Conservation (phyloP, 2,888 invertebrate species). For the Ptycholaimellus sp. region DNA sequence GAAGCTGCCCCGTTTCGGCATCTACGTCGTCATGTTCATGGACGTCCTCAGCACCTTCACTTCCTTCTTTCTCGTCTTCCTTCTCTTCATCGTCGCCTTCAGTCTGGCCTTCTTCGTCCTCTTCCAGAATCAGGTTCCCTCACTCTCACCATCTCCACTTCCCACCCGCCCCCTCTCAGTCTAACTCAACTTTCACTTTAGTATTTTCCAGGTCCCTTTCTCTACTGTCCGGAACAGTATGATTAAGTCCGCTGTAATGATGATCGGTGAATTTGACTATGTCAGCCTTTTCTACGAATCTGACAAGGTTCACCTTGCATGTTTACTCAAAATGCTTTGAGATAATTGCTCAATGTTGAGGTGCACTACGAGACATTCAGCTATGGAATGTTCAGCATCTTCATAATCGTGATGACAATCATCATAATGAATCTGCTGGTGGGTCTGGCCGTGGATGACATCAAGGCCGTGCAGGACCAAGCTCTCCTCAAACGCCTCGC, state of each 20-base stretch:
- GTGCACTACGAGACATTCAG: conserved; percentile 13
- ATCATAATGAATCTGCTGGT: conserved; percentile 29
- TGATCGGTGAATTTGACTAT: conserved; percentile 28
- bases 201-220: conserved; percentile 16
- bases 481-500: conserved; percentile 29
- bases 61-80: conserved; percentile 26
- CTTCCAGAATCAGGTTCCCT: conserved; percentile 16
- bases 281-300: conserved; percentile 22
- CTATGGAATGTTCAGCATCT: conserved; percentile 28
- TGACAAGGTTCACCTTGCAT: conserved; percentile 1
- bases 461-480: conserved; percentile 33
- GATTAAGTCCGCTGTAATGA: conserved; percentile 27
- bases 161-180: neutral
- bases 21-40: conserved; percentile 29
- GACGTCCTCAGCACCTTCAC: conserved; percentile 27
- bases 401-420: conserved; percentile 25
- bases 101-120: conserved; percentile 21
- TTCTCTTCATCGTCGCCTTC: conserved; percentile 25
- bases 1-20: conserved; percentile 25
- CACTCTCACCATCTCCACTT: neutral
- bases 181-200: neutral
- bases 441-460: conserved; percentile 35
- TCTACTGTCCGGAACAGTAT: conserved; percentile 17
- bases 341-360: neutral
- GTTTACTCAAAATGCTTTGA: neutral